Base-by-base conservation (phyloP, 2,797 vertebrate species). In the Nannoperca australis region DNA sequence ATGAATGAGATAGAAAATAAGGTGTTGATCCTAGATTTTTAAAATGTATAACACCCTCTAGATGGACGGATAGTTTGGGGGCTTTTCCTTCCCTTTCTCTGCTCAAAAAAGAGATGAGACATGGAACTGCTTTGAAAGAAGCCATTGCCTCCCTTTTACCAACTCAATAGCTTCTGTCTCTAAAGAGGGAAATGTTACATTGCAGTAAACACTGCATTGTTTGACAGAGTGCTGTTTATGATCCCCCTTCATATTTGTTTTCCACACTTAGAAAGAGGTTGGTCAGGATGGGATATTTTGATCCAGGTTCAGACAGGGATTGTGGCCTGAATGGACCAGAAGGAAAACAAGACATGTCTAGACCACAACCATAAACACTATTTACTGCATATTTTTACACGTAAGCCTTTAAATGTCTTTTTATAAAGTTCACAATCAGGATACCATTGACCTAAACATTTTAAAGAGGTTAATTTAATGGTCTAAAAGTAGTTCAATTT, bases 211-310 rank as follows among this genome's bases (percentile, higher is more conserved):
- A 45, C 85, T 34, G 2, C 70, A 64, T 82, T 78, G 64, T 88
- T 85, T 76, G 67, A 78, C 88, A 85, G 51, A 32, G 34, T 69
- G 73, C 72, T 55, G 76, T 82, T 85, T 88, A 79, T 87, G 79
- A 86, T 85, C 81, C 66, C 44, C 50, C 42, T 40, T 83, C 73
- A 36, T 88, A 85, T 90, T 91, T 90, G 79, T 83, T 81, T 86
- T 91, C 82, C 70, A 75, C 73, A 82, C 76, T 90, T 89, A 72
- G 81, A 79, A 61, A 32, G 64, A 53, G 22, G 53, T 73, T 71
- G 83, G 91, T 82, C 81, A 76, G 79, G 67, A 75, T 55, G 68
- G 58, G 88, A 82, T 95, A 93, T 92, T 92, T 92, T 88, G 30
- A 90, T 81, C 76, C 24, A 5, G 70, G 88, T 90, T 93, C 82